Conservation (phyloP, 2,888 invertebrate species). For the Podabrus alpinus region DNA sequence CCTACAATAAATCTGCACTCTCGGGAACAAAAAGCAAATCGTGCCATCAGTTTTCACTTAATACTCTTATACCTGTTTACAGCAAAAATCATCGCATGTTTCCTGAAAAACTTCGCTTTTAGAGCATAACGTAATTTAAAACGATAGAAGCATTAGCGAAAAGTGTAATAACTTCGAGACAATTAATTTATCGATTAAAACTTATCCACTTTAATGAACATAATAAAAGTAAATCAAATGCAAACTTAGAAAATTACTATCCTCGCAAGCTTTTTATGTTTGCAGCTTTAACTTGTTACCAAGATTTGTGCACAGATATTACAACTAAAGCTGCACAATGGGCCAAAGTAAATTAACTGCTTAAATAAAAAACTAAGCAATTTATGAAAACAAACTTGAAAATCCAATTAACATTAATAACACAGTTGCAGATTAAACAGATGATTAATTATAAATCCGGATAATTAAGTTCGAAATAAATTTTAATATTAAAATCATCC, state of each 20-base stretch:
- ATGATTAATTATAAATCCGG: neutral
- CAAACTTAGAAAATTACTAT: slow-evolving; percentile 11
- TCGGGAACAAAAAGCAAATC: slow-evolving; percentile 29
- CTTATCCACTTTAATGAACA: slow-evolving; percentile 4
- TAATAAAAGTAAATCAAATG: slow-evolving; percentile 8
- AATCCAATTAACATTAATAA: neutral
- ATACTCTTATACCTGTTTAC: slow-evolving; percentile 5
- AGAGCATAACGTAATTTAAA: neutral
- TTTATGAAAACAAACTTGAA: neutral
- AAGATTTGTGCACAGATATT: neutral
- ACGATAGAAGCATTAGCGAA: neutral
- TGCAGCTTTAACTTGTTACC: neutral
- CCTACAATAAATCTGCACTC: slow-evolving; percentile 35
- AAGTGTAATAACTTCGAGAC: slow-evolving; percentile 1
- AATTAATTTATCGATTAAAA: slow-evolving; percentile 1
- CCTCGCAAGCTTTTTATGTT: neutral
- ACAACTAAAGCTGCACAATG: neutral
- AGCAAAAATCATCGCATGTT: neutral
- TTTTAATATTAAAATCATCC: neutral
- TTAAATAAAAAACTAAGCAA: neutral
- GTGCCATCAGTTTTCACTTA: slow-evolving; percentile 22
- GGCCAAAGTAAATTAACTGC: neutral
- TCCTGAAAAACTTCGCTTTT: neutral
- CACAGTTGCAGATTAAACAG: neutral
- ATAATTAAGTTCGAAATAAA: neutral